Base-by-base conservation (phyloP, 2,113 vertebrate species). In the rat (Rattus norvegicus) region DNA sequence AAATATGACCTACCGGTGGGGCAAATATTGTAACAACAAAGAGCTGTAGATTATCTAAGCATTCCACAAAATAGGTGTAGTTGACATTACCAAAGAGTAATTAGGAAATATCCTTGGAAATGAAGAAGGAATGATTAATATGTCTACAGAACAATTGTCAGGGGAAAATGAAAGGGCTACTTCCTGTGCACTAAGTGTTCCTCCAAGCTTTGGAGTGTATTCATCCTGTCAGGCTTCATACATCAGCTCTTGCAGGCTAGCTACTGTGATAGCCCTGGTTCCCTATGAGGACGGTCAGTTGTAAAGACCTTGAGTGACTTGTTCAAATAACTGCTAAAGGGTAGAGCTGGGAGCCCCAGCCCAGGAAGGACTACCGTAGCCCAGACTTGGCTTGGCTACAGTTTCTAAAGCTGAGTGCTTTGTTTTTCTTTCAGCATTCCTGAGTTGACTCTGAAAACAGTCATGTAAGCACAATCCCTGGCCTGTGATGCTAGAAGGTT, bases 41-140 rank as follows among this genome's bases (percentile, higher is more conserved):
- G 49, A 28, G 24, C 61, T 94, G 12, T 87, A 73, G 26, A 26
- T 81, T 47, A 54, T 80, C 24, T 8, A 93, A 54, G 79, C n/a
- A 36, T 73, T 28, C 36, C 59, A 65, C 54, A 52, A 88, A 95
- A 43, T 77, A 59, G 76, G 85, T 52, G 36, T 92, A 70, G 72
- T 54, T 61, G 36, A 47, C 28, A 67, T 5, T 4, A 80, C n/a
- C 49, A 70, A 93, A 87, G 22, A 91, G 5, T 54, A 47, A 72
- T 5, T 75, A 92, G 90, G 77, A 96, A 80, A 94, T 75, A 52
- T 70, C 47, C 33, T 95, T 69, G 86, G 89, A 77, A 39, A n/a
- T 9, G 30, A 81, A 33, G 61, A 86, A 90, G 20, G 49, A 87
- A 92, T 17, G 14, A 93, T 72, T 95, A 20, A 54, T 86, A 13